Evolutionary conservation across 2,113 vertebrate species (phyloP).

Genomic region (Scomber colias): DNA sequence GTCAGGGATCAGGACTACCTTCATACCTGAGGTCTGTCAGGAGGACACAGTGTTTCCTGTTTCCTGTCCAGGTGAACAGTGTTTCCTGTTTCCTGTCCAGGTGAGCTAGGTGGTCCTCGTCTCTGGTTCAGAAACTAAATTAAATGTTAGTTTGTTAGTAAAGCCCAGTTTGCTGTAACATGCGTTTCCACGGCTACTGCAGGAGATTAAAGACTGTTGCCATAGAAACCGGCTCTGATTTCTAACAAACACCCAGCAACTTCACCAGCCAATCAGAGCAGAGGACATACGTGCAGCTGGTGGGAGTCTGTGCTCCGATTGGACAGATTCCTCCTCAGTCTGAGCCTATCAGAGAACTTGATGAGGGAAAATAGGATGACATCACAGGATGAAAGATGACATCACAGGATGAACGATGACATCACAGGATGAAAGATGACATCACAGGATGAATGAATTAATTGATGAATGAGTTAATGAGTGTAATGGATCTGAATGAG

Average conservation of each 20-base stretch:
- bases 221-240: background rate
- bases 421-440: background rate
- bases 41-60: too few species aligned
- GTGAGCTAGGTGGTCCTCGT: too few species aligned
- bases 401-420: background rate
- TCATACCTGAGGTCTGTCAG: too few species aligned
- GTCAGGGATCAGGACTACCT: too few species aligned
- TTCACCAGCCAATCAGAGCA: conserved; percentile 39
- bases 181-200: background rate
- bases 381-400: conserved; percentile 13
- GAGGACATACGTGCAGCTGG: conserved; percentile 72
- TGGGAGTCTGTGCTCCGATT: conserved; percentile 64
- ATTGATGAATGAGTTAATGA: background rate
- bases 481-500: background rate
- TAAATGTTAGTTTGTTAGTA: conserved; percentile 16
- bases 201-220: background rate
- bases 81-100: too few species aligned
- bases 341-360: conserved; percentile 64
- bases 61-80: too few species aligned
- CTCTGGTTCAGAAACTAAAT: background rate
- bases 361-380: conserved; percentile 51
- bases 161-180: background rate
- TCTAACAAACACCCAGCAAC: background rate
- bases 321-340: conserved; percentile 78
- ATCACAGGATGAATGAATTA: background rate